Base-by-base conservation (phyloP, 2,797 vertebrate genomes). In the Discoglossus pictus region DNA sequence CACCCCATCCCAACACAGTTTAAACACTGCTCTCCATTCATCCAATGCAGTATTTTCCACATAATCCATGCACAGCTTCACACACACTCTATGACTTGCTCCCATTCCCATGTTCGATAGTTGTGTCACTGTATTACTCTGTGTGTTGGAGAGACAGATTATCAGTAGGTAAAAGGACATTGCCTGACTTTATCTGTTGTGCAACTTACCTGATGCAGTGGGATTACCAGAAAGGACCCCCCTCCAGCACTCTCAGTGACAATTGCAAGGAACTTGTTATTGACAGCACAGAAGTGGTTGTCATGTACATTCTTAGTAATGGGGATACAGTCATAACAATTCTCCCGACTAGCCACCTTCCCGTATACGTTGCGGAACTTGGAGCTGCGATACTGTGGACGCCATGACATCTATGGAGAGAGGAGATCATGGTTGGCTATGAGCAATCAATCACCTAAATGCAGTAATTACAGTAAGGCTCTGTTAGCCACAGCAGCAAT, bases 351-450 rank as follows among this genome's bases (percentile, higher is more conserved):
- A 61, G 88, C 94, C 64, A 92, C 94, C 83, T 98, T 98, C 59
- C 97, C 97, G 0, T 99, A 99, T 44, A 99, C 97, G 0, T 99
- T 99, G 85, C 96, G 93, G 89, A 99, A 99, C 88, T 99, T 99
- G 89, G 97, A 99, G 91, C 92, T 96, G 90, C 96, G 96, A 89
- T 98, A 99, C 59, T 94, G 96, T 39, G 97, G 96, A 68, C 97
- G 93, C 97, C 97, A 99, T 94, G 97, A 98, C 97, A 99, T 99
- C 97, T 99, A 85, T 0, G 1, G 56, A 68, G 34, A 51, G 73
- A 38, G 47, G 39, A 1, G 13, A 20, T 5, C 8, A 8, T 8
- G 27, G 4, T 31, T 4, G 8, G 27, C 27, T 31, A 4, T 1
- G 25, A 17, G 31, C 15, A 69, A 39, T 25, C 25, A 15, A 38